Percentiles rank a stretch among this genome's conserved stretches.
These are phyloP conservation scores for Cyphomyrmex costatus DNA, from an alignment of 1,140 invertebrate genomes.

Conservation along the genomic window DNA sequence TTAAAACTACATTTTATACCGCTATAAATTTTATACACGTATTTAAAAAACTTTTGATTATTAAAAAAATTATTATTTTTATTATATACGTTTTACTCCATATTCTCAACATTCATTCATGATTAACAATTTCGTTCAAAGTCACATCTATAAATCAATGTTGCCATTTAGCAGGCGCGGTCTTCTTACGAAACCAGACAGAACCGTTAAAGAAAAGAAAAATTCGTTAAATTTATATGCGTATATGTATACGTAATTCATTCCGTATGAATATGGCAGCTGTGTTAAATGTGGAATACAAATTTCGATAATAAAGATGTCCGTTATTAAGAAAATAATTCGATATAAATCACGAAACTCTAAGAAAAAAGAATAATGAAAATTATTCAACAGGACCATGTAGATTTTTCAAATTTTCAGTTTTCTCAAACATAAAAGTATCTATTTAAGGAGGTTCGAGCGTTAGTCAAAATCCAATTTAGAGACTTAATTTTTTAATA, in stretches of 20 bases:
- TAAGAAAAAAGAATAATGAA: background rate
- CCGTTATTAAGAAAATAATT: background rate
- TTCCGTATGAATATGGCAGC: background rate
- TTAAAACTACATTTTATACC: background rate
- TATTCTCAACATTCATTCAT: background rate
- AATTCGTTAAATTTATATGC: slow-evolving; percentile 17
- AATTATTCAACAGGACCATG: background rate
- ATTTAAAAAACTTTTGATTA: background rate
- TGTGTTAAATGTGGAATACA: too few relatives aligned
- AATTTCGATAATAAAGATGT: background rate
- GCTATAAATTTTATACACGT: background rate
- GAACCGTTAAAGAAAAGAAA: slow-evolving; percentile 39
- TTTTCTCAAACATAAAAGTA: background rate
- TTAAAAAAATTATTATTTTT: background rate
- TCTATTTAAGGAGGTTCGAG: too few relatives aligned
- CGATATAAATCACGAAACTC: background rate
- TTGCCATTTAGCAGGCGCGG: background rate
- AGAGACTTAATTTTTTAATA: too few relatives aligned
- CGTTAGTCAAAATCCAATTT: too few relatives aligned
- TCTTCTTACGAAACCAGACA: slow-evolving; percentile 41
- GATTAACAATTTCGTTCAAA: background rate
- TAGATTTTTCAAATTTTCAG: background rate
- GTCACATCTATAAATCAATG: background rate
- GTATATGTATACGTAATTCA: background rate
- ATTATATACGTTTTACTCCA: background rate